A percentile compares a stretch with the other conserved stretches of the same genome.
Evolutionary conservation across 2,113 vertebrate species (phyloP).

Genomic region (Passer montanus): DNA sequence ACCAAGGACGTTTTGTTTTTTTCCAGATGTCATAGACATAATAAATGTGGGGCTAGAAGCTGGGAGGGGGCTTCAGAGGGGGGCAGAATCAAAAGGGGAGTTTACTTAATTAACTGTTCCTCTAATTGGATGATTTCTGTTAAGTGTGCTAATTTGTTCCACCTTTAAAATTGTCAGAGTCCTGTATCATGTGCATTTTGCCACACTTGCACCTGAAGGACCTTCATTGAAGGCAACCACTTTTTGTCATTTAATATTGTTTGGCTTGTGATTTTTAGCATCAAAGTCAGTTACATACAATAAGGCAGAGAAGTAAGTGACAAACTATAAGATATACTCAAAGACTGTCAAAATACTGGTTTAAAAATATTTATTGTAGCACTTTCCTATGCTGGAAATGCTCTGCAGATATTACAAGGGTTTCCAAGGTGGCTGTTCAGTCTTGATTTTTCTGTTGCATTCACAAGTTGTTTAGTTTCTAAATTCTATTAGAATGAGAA

Average conservation of each 20-base stretch:
- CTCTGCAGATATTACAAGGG: slow-evolving; percentile 65
- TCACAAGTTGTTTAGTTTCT: slow-evolving; percentile 67
- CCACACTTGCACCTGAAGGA: not conserved
- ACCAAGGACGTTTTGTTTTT: accelerated
- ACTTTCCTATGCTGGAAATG: slow-evolving; percentile 68
- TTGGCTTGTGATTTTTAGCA: not conserved
- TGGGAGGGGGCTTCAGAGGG: not conserved
- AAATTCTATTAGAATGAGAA: slow-evolving; percentile 70
- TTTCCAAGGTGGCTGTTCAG: slow-evolving; percentile 76
- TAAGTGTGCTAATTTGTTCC: not conserved
- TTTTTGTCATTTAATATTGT: not conserved
- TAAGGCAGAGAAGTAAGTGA: not conserved
- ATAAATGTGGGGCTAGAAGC: not conserved
- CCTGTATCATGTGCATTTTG: not conserved
- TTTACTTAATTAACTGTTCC: not conserved
- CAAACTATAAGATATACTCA: not conserved
- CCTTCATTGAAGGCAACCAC: not conserved
- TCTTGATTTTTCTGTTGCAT: slow-evolving; percentile 66
- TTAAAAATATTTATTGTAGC: slow-evolving; percentile 65
- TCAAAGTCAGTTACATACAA: not conserved
- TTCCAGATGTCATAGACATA: not conserved
- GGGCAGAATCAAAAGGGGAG: not conserved
- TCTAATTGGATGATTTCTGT: not conserved
- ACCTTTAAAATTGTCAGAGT: not conserved
- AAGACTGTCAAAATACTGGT: not conserved